Evolutionary conservation across 2,888 invertebrate genomes (phyloP), one percentile per base, ranked within the genome.

Genomic region (Lasioglossum calceatum): DNA sequence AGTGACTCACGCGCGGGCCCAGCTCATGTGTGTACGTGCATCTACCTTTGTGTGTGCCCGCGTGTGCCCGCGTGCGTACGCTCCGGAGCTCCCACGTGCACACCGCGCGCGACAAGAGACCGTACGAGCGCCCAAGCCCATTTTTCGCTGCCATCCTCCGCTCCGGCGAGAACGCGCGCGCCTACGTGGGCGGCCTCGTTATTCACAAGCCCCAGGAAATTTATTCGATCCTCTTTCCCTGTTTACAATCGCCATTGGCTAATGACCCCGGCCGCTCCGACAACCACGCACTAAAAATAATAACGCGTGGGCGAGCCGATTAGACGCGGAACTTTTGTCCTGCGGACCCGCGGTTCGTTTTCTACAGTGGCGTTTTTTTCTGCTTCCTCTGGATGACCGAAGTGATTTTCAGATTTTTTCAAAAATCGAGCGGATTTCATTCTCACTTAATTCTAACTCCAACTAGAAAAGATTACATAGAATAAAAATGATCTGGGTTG

Each of bases 1-100:
- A 92, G 91, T 93, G 92, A 93, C 88, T 93, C 92, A 93, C 88
- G 79, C 88, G 79, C 83, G 54, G n/a, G 64, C 85, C 70, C 72
- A 77, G 75, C 79, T 79, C 80, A 74, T 77, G 88, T 85, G 81
- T 74, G 79, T 78, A 47, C 23, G 8, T 54, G 54, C 16, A 23
- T 8, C 8, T 8, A 0, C 8, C 23, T 19, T 4, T 23, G 54
- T 19, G 7, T 81, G 89, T 81, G 74, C 23, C 80, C 79, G 84
- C 79, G 81, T 77, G 89, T 82, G 74, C 32, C 80, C 79, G 85
- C 80, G 81, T 84, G 78, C 77, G 79, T 77, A 80, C 73, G 76
- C 70, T 64, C 67, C 36, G 54, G 67, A 16, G 67, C 67, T 67
- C 39, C 74, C 86, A 77, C 86, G 82, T 76, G 82, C 64, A 47